Percentiles rank a stretch among this genome's conserved stretches.
Conservation (phyloP, 2,888 invertebrate genomes). For the Homarus gammarus region DNA sequence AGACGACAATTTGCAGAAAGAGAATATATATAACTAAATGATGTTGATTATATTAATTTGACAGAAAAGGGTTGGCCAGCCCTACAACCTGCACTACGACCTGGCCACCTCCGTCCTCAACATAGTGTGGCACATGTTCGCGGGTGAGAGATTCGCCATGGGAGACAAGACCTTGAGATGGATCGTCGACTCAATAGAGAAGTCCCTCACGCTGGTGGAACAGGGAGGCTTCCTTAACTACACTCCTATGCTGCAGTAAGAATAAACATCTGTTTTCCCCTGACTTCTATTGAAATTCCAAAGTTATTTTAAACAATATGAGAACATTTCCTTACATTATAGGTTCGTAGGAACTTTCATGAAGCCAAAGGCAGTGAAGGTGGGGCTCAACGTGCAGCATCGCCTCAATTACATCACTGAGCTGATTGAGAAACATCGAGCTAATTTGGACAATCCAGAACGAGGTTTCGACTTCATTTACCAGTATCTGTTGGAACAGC, state of each 20-base stretch:
- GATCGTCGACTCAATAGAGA: constrained; percentile 73
- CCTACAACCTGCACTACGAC: constrained; percentile 70
- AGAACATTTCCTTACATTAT: no score
- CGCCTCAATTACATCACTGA: constrained; percentile 64
- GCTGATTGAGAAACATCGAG: constrained; percentile 64
- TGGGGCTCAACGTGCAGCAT: constrained; percentile 58
- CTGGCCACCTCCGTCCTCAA: constrained; percentile 73
- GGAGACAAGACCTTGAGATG: constrained; percentile 68
- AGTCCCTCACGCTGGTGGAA: constrained; percentile 67
- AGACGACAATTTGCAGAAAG: not conserved
- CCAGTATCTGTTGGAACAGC: constrained; percentile 62
- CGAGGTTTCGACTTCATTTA: constrained; percentile 63
- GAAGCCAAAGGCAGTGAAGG: constrained; percentile 63
- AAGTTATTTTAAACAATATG: not conserved
- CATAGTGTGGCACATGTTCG: constrained; percentile 75
- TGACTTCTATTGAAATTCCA: no score
- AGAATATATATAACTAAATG: constrained; percentile 5
- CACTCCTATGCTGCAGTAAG: constrained; percentile 69
- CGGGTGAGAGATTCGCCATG: constrained; percentile 68
- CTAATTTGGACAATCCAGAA: constrained; percentile 63
- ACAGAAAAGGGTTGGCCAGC: constrained; percentile 65
- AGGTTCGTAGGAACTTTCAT: constrained; percentile 73
- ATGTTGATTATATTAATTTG: no score
- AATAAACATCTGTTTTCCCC: no score
- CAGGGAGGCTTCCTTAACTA: constrained; percentile 74